phyloP scores from a whole-genome alignment of 2,113 vertebrate species.

The Collichthys lucidus region DNA sequence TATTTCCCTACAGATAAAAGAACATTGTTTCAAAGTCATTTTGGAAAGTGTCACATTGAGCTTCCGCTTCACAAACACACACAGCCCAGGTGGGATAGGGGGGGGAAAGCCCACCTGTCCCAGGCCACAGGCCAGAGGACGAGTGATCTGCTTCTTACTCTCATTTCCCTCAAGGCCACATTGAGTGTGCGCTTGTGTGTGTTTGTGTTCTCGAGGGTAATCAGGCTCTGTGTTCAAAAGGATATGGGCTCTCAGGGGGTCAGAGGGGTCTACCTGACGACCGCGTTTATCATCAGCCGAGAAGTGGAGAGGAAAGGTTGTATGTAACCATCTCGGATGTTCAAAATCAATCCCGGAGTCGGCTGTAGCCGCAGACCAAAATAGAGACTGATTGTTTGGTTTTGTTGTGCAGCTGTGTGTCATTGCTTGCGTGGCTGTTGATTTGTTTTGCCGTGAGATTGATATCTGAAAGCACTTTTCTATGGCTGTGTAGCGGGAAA shows the following conservation, averaged over 20 bases:
- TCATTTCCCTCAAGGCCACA: constrained; percentile 57
- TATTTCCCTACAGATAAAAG: constrained; percentile 30
- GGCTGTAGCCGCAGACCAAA: constrained; percentile 33
- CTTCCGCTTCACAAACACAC: constrained; percentile 7
- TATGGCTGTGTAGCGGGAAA: constrained; percentile 15
- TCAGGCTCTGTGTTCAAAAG: constrained; percentile 68
- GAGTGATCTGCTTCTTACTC: constrained; percentile 45
- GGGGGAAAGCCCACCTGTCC: constrained; percentile 31
- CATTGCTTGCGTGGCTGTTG: constrained; percentile 34
- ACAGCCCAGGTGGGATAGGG: constrained; percentile 43
- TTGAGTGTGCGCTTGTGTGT: constrained; percentile 9
- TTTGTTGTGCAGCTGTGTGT: constrained; percentile 62
- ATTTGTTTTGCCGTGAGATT: constrained; percentile 57
- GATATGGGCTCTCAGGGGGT: constrained; percentile 53
- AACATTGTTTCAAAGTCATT: constrained; percentile 57
- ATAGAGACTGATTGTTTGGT: constrained; percentile 65
- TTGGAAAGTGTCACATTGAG: constrained; percentile 35
- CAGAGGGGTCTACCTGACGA: constrained; percentile 59
- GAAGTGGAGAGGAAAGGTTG: constrained; percentile 65
- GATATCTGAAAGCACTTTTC: constrained; percentile 52
- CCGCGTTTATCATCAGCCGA: constrained; percentile 66
- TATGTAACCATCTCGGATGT: constrained; percentile 50
- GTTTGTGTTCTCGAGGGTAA: constrained; percentile 60
- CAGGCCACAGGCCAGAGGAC: constrained; percentile 38
- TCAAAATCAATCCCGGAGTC: constrained; percentile 65